A percentile compares a stretch with the other conserved stretches of the same genome.
phyloP scores from a whole-genome alignment of 2,113 vertebrate genomes.

The Hirundichthys speculiger region DNA sequence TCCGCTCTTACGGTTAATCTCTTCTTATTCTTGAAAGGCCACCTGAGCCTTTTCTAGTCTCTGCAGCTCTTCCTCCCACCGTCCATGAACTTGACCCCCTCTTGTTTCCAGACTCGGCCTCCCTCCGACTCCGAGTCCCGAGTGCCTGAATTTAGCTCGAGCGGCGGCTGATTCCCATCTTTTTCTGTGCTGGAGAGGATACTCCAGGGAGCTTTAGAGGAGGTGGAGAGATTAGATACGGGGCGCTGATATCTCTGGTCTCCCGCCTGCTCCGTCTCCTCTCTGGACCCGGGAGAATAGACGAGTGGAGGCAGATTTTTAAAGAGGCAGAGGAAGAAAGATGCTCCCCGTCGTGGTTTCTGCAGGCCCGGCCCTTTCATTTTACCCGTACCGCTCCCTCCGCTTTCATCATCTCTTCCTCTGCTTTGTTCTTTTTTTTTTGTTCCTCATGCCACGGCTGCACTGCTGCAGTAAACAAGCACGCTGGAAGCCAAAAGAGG shows the following conservation, averaged over 20 bases:
- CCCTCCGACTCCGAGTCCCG: slow-evolving; percentile 38
- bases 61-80: background rate
- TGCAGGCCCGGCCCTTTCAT: slow-evolving; percentile 42
- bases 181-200: slow-evolving; percentile 53
- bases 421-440: slow-evolving; percentile 12
- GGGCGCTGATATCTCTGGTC: slow-evolving; percentile 62
- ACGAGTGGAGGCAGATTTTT: slow-evolving; percentile 49
- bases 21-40: too few species aligned
- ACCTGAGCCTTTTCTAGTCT: background rate
- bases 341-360: slow-evolving; percentile 56
- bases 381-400: slow-evolving; percentile 18
- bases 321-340: slow-evolving; percentile 54
- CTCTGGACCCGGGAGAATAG: slow-evolving; percentile 53
- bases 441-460: slow-evolving; percentile 20
- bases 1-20: too few species aligned
- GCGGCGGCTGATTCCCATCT: slow-evolving; percentile 54
- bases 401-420: slow-evolving; percentile 25
- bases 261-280: slow-evolving; percentile 35
- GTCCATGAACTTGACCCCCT: background rate
- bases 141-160: slow-evolving; percentile 35
- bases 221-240: slow-evolving; percentile 71
- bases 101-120: slow-evolving; percentile 14
- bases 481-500: slow-evolving; percentile 15
- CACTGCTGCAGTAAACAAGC: slow-evolving; percentile 23
- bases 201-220: slow-evolving; percentile 66